Evolutionary conservation across 2,797 vertebrate species (phyloP), one percentile per base, ranked within the genome.

Genomic region (Benthosema pterotum): DNA sequence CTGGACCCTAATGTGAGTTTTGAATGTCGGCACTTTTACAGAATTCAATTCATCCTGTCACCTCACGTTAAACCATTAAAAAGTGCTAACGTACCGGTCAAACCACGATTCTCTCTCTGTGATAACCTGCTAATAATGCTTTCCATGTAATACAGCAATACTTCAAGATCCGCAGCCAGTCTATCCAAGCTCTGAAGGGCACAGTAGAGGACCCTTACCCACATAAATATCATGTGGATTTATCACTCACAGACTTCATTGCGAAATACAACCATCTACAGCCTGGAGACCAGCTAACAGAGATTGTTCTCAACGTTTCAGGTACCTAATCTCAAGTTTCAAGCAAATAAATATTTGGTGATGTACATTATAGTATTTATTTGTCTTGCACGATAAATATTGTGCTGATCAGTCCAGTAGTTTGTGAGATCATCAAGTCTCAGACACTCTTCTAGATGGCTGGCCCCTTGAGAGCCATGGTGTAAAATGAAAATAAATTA

Each of bases 131-230:
- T 63, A 13, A 32, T 63, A 13, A 32, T 16, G 16, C 46, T 46
- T 3, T 57, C 17, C 5, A 66, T 56, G 65, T 13, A 1, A 54
- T 43, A 58, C 75, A 99, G 98, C 98, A 99, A 99, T 99, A 99
- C 84, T 99, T 88, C 84, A 98, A 97, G 92, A 99, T 99, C 69
- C 95, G 97, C 52, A 90, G 94, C 47, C 96, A 97, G 68, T 96
- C 96, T 11, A 54, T 99, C 77, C 93, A 96, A 42, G 93, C 95
- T 4, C 91, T 99, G 70, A 98, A 98, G 84, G 89, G 92, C 71
- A 95, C 87, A 8, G 83, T 17, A 0, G 95, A 99, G 77, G 94
- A 98, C 76, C 97, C 98, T 0, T 99, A 99, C 83, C 97, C 98
- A 11, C 98, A 99, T 89, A 99, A 99, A 80, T 99, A 93, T 79